Evolutionary conservation across 2,113 vertebrate genomes (phyloP).

Genomic region (Pteruthius melanotis): DNA sequence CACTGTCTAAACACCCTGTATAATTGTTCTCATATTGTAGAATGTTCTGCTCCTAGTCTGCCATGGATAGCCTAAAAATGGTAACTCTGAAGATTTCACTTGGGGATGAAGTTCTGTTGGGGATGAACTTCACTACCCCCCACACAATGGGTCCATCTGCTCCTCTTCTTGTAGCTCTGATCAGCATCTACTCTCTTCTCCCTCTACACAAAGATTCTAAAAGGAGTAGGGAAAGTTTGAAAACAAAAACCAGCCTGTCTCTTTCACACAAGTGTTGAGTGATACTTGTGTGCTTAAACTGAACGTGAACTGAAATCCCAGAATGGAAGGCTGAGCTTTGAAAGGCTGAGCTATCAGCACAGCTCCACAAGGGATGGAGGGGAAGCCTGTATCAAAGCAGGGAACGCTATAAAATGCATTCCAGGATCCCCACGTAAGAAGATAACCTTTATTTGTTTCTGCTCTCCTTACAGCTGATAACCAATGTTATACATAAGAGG

Average conservation of each 20-base stretch:
- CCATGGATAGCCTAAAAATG: background rate
- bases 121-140: background rate
- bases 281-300: background rate
- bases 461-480: background rate
- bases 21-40: fast-evolving
- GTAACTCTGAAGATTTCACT: background rate
- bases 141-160: fast-evolving
- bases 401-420: background rate
- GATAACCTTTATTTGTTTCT: background rate
- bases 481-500: background rate
- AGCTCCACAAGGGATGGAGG: background rate
- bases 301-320: background rate
- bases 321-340: background rate
- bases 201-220: background rate
- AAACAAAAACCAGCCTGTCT: background rate
- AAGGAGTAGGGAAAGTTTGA: background rate
- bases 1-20: background rate
- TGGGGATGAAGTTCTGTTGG: background rate
- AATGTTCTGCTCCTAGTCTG: background rate
- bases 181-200: background rate
- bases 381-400: background rate
- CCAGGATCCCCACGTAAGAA: background rate
- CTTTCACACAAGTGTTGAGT: background rate
- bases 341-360: background rate
- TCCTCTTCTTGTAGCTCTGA: background rate